phyloP scores from a whole-genome alignment of 2,888 invertebrate species.

The Mantis religiosa region DNA sequence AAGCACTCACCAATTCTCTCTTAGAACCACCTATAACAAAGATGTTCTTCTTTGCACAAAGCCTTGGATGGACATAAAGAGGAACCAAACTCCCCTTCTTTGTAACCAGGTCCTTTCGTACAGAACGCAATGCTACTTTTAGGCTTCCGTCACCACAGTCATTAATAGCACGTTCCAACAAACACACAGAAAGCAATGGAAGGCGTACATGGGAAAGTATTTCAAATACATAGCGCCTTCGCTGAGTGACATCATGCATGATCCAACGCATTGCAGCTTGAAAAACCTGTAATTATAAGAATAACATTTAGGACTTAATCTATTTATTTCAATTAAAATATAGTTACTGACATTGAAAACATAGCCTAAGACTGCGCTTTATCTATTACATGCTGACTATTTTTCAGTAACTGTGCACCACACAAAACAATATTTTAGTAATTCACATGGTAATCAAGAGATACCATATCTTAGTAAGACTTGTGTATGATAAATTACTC shows the following conservation, averaged over 20 bases:
- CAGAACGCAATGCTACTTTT: constrained; percentile 69
- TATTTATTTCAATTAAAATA: not conserved
- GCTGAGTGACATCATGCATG: constrained; percentile 68
- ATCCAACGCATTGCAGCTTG: constrained; percentile 86
- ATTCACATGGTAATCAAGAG: no score
- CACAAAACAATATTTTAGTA: no score
- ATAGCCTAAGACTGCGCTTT: no score
- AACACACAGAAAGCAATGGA: constrained; percentile 74
- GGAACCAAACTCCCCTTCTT: constrained; percentile 70
- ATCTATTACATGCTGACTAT: not conserved
- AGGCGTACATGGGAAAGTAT: constrained; percentile 77
- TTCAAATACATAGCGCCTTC: constrained; percentile 81
- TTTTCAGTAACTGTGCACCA: no score
- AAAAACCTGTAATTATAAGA: constrained; percentile 56
- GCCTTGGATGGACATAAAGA: constrained; percentile 70
- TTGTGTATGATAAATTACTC: no score
- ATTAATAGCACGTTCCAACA: constrained; percentile 71
- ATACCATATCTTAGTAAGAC: no score
- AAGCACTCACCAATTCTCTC: constrained; percentile 66
- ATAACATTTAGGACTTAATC: not conserved
- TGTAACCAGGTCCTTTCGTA: constrained; percentile 67
- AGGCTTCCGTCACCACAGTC: constrained; percentile 78
- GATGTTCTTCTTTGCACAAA: constrained; percentile 81
- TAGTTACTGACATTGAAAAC: not conserved
- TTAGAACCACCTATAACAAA: constrained; percentile 86